Base-by-base conservation (phyloP, 2,888 invertebrate genomes). In the Flexamia atlantica region DNA sequence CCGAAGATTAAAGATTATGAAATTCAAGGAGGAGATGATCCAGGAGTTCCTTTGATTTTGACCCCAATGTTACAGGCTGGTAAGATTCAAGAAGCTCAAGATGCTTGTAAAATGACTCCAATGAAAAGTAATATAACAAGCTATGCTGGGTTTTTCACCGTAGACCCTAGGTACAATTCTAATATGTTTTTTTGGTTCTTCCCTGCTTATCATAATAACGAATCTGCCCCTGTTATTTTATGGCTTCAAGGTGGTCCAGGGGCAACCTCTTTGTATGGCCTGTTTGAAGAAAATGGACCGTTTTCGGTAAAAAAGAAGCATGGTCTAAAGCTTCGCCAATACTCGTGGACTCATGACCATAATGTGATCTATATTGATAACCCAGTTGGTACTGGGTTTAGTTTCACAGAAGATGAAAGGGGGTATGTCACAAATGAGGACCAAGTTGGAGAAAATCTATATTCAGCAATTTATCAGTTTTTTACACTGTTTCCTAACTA, bases 331-430 rank as follows among this genome's bases (percentile, higher is more conserved):
- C 90, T 93, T 85, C 92, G 97, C 46, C 93, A 95, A 87, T 95
- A 94, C 87, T 93, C 95, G 9, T 98, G 98, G 98, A 95, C 94
- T 83, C 90, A 92, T 60, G 93, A 93, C 17, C 96, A 97, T 89
- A 94, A 95, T 87, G 90, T 98, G 57, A 92, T 98, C 82, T 98
- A 96, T 89, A 95, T 98, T 83, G 98, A 98, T 89, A 98, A 97
- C 90, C 98, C 98, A 0, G 98, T 97, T 0, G 97, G 97, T 0
- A 96, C 97, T 1, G 98, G 98, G 0, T 98, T 95, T 89, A 98
- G 98, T 90, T 98, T 97, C 88, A 97, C 98, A 0, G 93, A 94
- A 0, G 90, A 93, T 25, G 92, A 90, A 82, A 64, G 14, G 28
- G 97, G 98, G 0, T 98, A 95, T 90, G 95, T 95, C 17, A 93